phyloP scores from a whole-genome alignment of 2,113 vertebrate genomes.

The Galeopterus variegatus region DNA sequence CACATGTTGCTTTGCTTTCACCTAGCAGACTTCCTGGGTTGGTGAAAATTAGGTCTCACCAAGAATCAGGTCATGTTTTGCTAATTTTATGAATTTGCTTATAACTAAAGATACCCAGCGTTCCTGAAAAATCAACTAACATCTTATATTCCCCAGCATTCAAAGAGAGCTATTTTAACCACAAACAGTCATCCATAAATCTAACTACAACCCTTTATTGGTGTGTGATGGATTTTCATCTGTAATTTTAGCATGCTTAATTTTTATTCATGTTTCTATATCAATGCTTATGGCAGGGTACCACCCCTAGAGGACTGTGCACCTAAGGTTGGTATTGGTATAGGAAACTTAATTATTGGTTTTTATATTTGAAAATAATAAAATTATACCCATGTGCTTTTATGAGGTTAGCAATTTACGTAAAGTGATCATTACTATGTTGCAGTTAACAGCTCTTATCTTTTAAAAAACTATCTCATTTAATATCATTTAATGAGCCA shows the following conservation, averaged over 20 bases:
- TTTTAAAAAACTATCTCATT: slow-evolving; percentile 74
- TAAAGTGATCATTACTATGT: slow-evolving; percentile 67
- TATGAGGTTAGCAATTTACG: slow-evolving; percentile 53
- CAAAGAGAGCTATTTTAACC: neutral
- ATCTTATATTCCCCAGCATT: neutral
- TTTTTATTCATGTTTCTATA: slow-evolving; percentile 28
- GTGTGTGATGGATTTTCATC: neutral
- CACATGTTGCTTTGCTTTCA: neutral
- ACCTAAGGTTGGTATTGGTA: neutral
- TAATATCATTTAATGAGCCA: slow-evolving; percentile 76
- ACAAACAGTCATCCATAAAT: neutral
- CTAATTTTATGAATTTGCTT: neutral
- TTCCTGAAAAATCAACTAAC: neutral
- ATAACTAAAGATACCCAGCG: neutral
- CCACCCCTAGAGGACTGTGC: neutral
- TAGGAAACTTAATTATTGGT: slow-evolving; percentile 28
- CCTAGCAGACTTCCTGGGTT: neutral
- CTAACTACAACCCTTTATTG: neutral
- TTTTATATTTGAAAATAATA: slow-evolving; percentile 73
- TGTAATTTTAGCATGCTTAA: neutral
- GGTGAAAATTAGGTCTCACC: slow-evolving; percentile 25
- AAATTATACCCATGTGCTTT: slow-evolving; percentile 61
- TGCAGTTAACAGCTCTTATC: slow-evolving; percentile 67
- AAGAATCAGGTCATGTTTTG: neutral
- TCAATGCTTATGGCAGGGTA: neutral